Evolutionary conservation across 2,888 invertebrate genomes (phyloP).

Genomic region (Lycocerus yunnanus): DNA sequence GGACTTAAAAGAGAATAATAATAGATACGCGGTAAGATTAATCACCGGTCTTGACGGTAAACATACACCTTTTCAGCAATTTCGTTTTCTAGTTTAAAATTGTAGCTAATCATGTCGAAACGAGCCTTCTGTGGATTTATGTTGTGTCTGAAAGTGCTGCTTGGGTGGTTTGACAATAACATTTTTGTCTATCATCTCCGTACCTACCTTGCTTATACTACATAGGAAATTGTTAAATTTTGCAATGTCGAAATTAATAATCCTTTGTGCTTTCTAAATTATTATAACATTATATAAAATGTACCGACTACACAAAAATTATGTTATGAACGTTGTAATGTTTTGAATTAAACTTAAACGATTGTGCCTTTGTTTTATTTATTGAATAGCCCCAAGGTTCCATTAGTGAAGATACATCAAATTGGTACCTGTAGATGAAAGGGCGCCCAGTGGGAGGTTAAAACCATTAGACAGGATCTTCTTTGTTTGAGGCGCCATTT

Average conservation of each 20-base stretch:
- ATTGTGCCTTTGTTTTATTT: conserved; percentile 1
- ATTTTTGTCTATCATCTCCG: neutral
- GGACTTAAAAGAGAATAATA: conserved; percentile 36
- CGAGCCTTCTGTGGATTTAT: conserved; percentile 26
- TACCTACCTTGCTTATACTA: too few species aligned
- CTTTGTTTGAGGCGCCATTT: conserved; percentile 32
- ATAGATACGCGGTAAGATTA: conserved; percentile 36
- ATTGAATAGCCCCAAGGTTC: neutral
- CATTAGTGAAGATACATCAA: conserved; percentile 20
- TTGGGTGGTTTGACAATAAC: conserved; percentile 26
- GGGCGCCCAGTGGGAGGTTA: conserved; percentile 30
- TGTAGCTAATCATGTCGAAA: conserved; percentile 36
- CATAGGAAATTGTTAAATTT: neutral
- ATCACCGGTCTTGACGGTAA: conserved; percentile 34
- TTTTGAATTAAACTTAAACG: neutral
- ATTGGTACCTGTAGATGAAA: conserved; percentile 29
- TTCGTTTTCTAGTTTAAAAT: conserved; percentile 32
- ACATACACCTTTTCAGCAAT: conserved; percentile 34
- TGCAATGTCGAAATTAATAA: neutral
- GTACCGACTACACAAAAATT: neutral
- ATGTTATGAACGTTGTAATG: neutral
- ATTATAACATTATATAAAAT: neutral
- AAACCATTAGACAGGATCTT: conserved; percentile 29
- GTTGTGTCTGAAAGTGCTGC: conserved; percentile 9
- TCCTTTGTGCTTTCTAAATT: neutral